Conservation (phyloP, 2,797 vertebrate genomes). For the Emys orbicularis region DNA sequence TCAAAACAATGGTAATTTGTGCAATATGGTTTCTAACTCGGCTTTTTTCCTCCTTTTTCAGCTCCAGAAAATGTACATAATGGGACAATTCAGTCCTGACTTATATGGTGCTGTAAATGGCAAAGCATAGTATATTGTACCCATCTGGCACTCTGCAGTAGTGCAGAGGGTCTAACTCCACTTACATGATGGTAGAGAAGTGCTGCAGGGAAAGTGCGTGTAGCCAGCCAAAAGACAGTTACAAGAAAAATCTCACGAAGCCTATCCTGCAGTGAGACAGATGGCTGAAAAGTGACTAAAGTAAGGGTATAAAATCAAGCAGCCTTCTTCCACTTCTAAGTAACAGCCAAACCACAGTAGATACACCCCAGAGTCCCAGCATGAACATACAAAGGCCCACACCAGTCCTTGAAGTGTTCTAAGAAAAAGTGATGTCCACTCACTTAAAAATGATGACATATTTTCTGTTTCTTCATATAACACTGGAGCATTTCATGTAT, state of each 20-base stretch:
- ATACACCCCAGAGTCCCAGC: neutral
- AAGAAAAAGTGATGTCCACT: neutral
- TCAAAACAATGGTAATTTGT: neutral
- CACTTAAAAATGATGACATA: neutral
- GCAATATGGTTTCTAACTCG: neutral
- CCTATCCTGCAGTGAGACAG: neutral
- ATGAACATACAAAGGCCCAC: neutral
- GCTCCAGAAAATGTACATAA: neutral
- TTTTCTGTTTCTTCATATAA: no score
- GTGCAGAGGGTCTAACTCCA: neutral
- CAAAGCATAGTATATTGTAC: neutral
- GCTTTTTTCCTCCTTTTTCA: neutral
- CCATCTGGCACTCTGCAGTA: neutral
- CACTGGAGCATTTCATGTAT: neutral
- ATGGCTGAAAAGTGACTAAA: neutral
- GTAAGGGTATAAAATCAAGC: slow-evolving; percentile 13
- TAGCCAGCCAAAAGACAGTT: neutral
- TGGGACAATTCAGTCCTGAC: neutral
- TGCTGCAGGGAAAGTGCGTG: slow-evolving; percentile 11
- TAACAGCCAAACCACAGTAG: neutral
- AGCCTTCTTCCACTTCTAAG: neutral
- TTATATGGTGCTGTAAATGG: slow-evolving; percentile 1
- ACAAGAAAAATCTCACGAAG: neutral
- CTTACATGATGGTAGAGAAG: neutral
- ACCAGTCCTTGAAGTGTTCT: neutral